Evolutionary conservation across 2,797 vertebrate genomes (phyloP).

Genomic region (Phrynocephalus guinanensis): DNA sequence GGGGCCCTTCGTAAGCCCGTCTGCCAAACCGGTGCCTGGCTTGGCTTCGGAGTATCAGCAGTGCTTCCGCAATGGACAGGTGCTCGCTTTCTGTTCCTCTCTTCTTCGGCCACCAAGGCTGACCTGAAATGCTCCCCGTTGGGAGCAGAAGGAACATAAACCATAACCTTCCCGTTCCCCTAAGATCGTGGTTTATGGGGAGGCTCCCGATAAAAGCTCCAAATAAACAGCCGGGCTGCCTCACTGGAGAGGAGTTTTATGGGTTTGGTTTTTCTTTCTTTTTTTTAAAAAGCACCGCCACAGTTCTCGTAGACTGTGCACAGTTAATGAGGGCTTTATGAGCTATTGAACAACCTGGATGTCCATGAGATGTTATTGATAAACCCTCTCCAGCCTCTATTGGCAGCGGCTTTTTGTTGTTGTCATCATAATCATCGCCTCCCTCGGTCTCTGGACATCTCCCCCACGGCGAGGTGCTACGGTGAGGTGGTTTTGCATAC

Average conservation of each 20-base stretch:
- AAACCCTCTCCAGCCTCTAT: conserved; percentile 57
- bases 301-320: conserved; percentile 57
- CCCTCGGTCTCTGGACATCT: conserved; percentile 18
- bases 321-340: conserved; percentile 72
- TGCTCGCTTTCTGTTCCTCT: background rate
- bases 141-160: conserved; percentile 43
- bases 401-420: conserved; percentile 19
- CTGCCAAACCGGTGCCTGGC: background rate
- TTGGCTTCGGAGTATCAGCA: background rate
- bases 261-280: too few species aligned
- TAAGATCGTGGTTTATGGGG: conserved; percentile 63
- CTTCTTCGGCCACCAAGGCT: conserved; percentile 19
- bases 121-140: conserved; percentile 37
- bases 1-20: conserved; percentile 24
- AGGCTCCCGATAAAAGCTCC: conserved; percentile 44
- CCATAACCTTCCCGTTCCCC: conserved; percentile 46
- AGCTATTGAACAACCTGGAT: conserved; percentile 59
- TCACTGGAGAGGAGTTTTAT: too few species aligned
- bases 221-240: too few species aligned
- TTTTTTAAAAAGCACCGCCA: too few species aligned
- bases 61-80: conserved; percentile 27
- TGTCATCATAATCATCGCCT: conserved; percentile 17
- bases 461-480: conserved; percentile 54
- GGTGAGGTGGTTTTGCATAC: conserved; percentile 50
- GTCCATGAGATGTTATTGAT: conserved; percentile 59